Base-by-base conservation (phyloP, 1,140 invertebrate species). In the Drosophila subpulchrella region DNA sequence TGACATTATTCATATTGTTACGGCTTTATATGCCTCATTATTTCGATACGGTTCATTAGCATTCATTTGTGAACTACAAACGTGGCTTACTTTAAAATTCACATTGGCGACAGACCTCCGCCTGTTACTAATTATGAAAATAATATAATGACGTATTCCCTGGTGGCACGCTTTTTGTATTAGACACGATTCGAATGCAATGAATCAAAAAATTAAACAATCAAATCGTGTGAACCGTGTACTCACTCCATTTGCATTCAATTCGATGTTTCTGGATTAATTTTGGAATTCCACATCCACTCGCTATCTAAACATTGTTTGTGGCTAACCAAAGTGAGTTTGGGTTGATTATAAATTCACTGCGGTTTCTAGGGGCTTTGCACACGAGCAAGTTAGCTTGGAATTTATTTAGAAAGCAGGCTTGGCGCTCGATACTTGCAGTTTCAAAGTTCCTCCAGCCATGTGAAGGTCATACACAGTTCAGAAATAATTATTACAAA, bases 311-410 rank as follows among this genome's bases (percentile, higher is more conserved):
- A 8, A 61, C 32, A 70, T 51, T 50, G 27, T 27, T 78, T 75
- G 60, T 71, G 78, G 74, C 68, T 32, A 41, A 10, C n/a, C 32
- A 6, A 59, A 58, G 34, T 34, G 30, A 30, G 20, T 58, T 36
- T 32, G 63, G 61, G 20, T 55, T 36, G 11, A 63, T 50, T 48
- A 32, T 30, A 61, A 56, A 70, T 80, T 30, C 65, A 48, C 10
- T 83, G 81, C 47, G 81, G 81, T 84, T 85, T 73, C 5, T 32
- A 34, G 15, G 39, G 39, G 44, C 30, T 61, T 78, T 78, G 68
- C 74, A 17, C 78, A 78, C 74, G 82, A 78, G 32, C 54, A 39
- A 51, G 17, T 27, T 55, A 0, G 32, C n/a, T 48, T 10, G 10
- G 58, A 84, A 47, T 75, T 32, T 54, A 81, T 53, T 60, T 68